phyloP scores from a whole-genome alignment of 2,113 vertebrate genomes.

The Ochotona princeps region DNA sequence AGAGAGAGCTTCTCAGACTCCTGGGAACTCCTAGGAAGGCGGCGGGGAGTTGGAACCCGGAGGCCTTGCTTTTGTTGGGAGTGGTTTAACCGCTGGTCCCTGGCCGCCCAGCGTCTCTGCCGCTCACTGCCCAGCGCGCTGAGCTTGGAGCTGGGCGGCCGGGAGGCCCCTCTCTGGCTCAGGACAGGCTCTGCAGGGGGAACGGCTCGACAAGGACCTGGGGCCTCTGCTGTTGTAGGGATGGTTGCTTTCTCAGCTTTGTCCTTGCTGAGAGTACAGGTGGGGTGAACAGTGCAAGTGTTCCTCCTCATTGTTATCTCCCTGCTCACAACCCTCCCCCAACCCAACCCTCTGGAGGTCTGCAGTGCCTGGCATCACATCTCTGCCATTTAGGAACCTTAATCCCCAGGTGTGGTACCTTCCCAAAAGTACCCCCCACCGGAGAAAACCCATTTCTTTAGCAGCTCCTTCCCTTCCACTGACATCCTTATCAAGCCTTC shows the following conservation, averaged over 20 bases:
- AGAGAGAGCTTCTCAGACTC: conserved; percentile 56
- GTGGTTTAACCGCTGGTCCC: too few species aligned
- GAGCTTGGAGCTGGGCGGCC: too few species aligned
- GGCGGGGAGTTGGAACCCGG: not conserved
- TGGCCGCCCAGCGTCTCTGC: too few species aligned
- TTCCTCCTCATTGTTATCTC: not conserved
- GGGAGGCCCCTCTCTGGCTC: too few species aligned
- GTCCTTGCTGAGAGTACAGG: too few species aligned
- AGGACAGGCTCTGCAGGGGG: conserved; percentile 92
- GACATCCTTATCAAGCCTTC: not conserved
- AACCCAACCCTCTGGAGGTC: not conserved
- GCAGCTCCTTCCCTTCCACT: not conserved
- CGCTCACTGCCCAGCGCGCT: too few species aligned
- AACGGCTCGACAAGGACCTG: too few species aligned
- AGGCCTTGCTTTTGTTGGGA: not conserved
- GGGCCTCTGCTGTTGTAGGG: too few species aligned
- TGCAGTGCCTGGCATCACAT: not conserved
- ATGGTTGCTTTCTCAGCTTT: not conserved
- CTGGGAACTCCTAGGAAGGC: not conserved
- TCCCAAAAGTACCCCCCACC: not conserved
- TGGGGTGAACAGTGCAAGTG: too few species aligned
- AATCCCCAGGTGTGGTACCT: not conserved
- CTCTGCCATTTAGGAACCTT: not conserved
- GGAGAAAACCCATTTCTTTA: not conserved
- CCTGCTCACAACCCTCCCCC: rapidly evolving